Base-by-base conservation (phyloP, 2,888 invertebrate species). In the Lutraria lutraria region DNA sequence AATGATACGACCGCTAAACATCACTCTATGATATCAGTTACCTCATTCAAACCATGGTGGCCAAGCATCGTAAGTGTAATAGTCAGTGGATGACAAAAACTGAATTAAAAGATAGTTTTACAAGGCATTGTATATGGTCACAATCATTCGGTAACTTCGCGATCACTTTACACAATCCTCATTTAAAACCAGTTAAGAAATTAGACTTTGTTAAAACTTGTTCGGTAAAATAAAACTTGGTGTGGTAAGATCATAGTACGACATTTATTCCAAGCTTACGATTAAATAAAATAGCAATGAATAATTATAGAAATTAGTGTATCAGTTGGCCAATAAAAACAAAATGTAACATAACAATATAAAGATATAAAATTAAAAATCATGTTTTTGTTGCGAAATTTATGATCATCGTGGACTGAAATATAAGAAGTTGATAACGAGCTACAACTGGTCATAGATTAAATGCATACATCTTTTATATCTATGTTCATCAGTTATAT, bases 21-120 rank as follows among this genome's bases (percentile, higher is more conserved):
- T 76, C 31, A 76, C 31, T 76, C 13, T 8, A 31, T 85, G 80
- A 80, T 85, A 85, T 85, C 85, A n/a, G 52, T 85, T 85, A 85
- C 85, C 19, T 3, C 76, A 76, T 85, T 79, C 60, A 60, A 76
- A 80, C 34, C 85, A 85, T 56, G 85, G 85, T 85, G 85, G 85
- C 79, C 85, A 43, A 80, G 25, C 85, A 76, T 80, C 60, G 25
- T 56, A 76, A 56, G 80, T 43, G 80, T 79, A 85, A 60, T 85
- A 79, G 56, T 60, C 56, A 31, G 34, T 76, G 76, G 29, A 31
- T 76, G 29, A 76, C 76, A 34, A 76, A 76, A 34, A 76, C 15
- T 34, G 76, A 76, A 76, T 76, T 76, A 76, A 76, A 76, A 76
- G 76, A 76, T 76, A 76, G 34, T 76, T 76, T 76, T 76, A 76